Evolutionary conservation across 1,140 invertebrate genomes (phyloP).

Genomic region (Lerema accius): DNA sequence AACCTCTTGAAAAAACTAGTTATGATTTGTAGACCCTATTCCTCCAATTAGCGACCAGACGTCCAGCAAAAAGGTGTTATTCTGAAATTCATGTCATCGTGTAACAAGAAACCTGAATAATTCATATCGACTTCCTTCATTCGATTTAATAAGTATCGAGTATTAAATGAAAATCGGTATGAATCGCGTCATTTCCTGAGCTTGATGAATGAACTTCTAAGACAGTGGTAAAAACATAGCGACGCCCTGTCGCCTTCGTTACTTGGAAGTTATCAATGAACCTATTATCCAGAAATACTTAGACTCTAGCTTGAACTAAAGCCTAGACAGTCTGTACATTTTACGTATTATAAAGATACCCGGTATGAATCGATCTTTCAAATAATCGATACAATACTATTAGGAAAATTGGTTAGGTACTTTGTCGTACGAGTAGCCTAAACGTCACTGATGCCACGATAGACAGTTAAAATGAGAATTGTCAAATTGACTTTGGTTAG

Average conservation of each 20-base stretch:
- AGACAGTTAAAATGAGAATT: too few relatives aligned
- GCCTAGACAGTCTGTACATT: too few relatives aligned
- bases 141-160: not conserved
- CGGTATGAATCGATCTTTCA: too few relatives aligned
- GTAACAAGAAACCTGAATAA: not conserved
- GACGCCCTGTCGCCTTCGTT: not conserved
- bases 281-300: not conserved
- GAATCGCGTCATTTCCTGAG: not conserved
- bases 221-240: not conserved
- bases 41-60: not conserved
- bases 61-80: not conserved
- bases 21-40: not conserved
- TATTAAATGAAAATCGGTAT: not conserved
- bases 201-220: not conserved
- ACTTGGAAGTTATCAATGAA: not conserved
- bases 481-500: too few relatives aligned
- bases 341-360: too few relatives aligned
- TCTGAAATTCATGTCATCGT: not conserved
- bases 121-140: not conserved
- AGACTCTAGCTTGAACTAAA: too few relatives aligned
- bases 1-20: not conserved
- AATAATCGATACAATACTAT: too few relatives aligned
- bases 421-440: too few relatives aligned
- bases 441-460: too few relatives aligned
- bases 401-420: too few relatives aligned